These are phyloP conservation scores for Tenthredo amoena DNA, from an alignment of 2,888 invertebrate species.

Conservation along the genomic window DNA sequence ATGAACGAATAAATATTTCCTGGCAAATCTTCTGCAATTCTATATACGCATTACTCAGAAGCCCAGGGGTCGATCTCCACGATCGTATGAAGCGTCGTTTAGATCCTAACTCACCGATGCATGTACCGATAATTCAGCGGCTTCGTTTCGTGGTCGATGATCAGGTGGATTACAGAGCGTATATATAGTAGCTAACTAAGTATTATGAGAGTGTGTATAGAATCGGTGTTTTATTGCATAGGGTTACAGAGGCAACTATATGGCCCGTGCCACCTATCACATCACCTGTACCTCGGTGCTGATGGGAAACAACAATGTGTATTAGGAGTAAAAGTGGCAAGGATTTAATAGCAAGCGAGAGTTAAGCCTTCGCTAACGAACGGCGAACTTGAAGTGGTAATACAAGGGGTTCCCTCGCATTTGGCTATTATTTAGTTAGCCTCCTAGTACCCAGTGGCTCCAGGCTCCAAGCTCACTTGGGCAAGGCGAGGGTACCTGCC, in stretches of 20 bases:
- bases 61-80: neutral
- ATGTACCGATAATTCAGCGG: neutral
- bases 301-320: conserved; percentile 23
- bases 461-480: conserved; percentile 52
- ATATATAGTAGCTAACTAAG: neutral
- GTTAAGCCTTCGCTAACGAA: conserved; percentile 68
- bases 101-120: neutral
- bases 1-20: neutral
- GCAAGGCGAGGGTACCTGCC: conserved; percentile 54
- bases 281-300: conserved; percentile 1
- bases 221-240: neutral
- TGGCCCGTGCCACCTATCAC: neutral
- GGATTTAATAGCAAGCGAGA: conserved; percentile 41
- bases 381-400: conserved; percentile 70
- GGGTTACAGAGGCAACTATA: neutral
- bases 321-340: conserved; percentile 44
- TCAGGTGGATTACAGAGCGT: neutral
- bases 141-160: conserved; percentile 9
- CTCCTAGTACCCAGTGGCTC: conserved; percentile 65
- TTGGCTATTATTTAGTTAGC: conserved; percentile 73
- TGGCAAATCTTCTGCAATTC: neutral
- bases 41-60: neutral
- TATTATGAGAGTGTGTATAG: neutral
- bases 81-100: neutral
- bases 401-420: conserved; percentile 65